Evolutionary conservation across 2,113 vertebrate genomes (phyloP).

Genomic region (Pristiophorus japonicus): DNA sequence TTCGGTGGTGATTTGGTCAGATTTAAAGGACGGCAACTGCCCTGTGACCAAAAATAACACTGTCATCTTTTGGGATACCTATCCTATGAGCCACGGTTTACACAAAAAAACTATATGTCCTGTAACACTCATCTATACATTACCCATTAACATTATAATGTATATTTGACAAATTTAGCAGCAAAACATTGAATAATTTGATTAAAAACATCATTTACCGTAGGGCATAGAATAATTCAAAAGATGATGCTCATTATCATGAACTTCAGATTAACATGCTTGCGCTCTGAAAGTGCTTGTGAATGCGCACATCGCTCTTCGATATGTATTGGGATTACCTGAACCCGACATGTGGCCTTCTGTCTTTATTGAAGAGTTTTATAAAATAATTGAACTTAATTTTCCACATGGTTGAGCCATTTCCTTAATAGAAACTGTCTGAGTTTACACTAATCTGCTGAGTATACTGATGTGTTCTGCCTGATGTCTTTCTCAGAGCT

Average conservation of each 20-base stretch:
- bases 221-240: not conserved
- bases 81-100: not conserved
- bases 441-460: not conserved
- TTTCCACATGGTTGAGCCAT: slow-evolving; percentile 7
- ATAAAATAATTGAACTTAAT: slow-evolving; percentile 20
- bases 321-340: not conserved
- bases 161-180: not conserved
- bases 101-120: not conserved
- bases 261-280: not conserved
- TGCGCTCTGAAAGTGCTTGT: not conserved
- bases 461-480: not conserved
- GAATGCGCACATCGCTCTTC: not conserved
- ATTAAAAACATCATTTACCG: not conserved
- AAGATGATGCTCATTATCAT: not conserved
- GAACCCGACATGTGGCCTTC: not conserved
- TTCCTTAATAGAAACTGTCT: not conserved
- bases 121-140: not conserved
- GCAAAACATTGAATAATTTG: not conserved
- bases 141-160: not conserved
- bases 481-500: not conserved
- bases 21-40: not conserved
- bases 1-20: not conserved
- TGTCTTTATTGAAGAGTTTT: not conserved
- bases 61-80: not conserved
- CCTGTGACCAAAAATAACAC: not conserved